These are phyloP conservation scores for Perca schrenkii DNA, from an alignment of 2,113 vertebrate genomes.

Conservation along the genomic window DNA sequence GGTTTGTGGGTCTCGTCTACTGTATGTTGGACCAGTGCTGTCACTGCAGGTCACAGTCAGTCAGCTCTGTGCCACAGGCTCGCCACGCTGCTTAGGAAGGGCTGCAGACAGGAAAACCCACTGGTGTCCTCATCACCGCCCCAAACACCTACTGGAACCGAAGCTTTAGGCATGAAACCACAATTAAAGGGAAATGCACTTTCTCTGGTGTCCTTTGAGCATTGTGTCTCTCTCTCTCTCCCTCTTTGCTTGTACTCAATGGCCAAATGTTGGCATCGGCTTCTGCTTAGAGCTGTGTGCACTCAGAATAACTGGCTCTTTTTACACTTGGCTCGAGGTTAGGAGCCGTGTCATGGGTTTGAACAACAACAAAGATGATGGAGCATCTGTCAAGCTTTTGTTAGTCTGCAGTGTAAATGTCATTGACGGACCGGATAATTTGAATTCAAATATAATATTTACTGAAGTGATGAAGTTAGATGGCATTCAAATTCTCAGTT, in stretches of 20 bases:
- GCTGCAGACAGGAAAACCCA: slow-evolving; percentile 32
- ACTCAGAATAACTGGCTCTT: slow-evolving; percentile 23
- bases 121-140: slow-evolving; percentile 36
- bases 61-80: slow-evolving; percentile 42
- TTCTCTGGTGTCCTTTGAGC: slow-evolving; percentile 30
- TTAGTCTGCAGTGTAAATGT: slow-evolving; percentile 14
- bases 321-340: slow-evolving; percentile 27
- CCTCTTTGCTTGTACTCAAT: background rate
- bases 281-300: slow-evolving; percentile 18
- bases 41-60: slow-evolving; percentile 48
- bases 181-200: slow-evolving; percentile 53
- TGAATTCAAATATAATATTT: background rate
- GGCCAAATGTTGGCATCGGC: slow-evolving; percentile 1
- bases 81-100: background rate
- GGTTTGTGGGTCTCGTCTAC: slow-evolving; percentile 32
- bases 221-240: slow-evolving; percentile 1
- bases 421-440: background rate
- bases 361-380: background rate
- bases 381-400: background rate
- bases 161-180: slow-evolving; percentile 56
- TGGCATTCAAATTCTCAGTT: background rate
- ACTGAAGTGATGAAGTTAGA: background rate
- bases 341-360: slow-evolving; percentile 3
- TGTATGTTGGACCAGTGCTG: slow-evolving; percentile 35
- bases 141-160: slow-evolving; percentile 41